phyloP scores from a whole-genome alignment of 2,888 invertebrate species.

The Stenoptilia bipunctidactyla region DNA sequence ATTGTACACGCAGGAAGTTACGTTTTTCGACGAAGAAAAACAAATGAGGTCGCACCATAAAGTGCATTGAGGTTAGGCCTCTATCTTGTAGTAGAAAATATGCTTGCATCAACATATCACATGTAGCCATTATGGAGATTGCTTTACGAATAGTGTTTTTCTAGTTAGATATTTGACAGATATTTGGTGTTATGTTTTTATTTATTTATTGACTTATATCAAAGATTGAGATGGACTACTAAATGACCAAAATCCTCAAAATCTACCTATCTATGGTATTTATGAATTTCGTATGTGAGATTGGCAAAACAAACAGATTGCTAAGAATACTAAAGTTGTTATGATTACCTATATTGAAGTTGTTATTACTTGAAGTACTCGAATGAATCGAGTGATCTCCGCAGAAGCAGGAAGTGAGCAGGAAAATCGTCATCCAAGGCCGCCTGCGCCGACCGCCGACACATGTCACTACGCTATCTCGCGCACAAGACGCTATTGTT shows the following conservation, averaged over 20 bases:
- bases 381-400: not conserved
- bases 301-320: too few relatives aligned
- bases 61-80: not conserved
- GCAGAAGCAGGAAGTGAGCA: slow-evolving; percentile 56
- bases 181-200: too few relatives aligned
- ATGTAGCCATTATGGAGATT: not conserved
- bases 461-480: slow-evolving; percentile 32
- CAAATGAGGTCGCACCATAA: not conserved
- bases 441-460: slow-evolving; percentile 37
- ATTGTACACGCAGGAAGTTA: not conserved
- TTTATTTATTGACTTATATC: too few relatives aligned
- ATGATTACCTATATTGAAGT: too few relatives aligned
- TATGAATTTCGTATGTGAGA: too few relatives aligned
- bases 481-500: slow-evolving; percentile 40
- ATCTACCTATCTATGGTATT: too few relatives aligned
- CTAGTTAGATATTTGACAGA: too few relatives aligned
- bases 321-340: too few relatives aligned
- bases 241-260: too few relatives aligned
- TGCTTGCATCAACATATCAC: not conserved
- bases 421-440: slow-evolving; percentile 64
- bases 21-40: not conserved
- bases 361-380: not conserved
- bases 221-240: too few relatives aligned
- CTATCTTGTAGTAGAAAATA: not conserved
- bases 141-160: not conserved